Evolutionary conservation across 2,797 vertebrate species (phyloP).

Genomic region (Sebastiscus albofasciatus): DNA sequence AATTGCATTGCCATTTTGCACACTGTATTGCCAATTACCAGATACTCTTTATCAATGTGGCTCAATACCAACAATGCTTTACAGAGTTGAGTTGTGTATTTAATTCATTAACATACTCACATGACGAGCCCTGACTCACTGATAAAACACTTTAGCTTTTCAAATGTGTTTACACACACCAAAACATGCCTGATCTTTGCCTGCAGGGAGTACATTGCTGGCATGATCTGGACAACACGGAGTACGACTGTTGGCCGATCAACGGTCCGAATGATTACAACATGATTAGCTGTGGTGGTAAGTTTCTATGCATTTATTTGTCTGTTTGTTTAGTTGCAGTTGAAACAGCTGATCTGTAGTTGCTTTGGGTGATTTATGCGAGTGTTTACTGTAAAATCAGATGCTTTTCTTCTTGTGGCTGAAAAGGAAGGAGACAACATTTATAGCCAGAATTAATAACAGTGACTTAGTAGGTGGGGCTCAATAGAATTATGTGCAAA

Average conservation of each 20-base stretch:
- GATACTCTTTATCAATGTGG: neutral
- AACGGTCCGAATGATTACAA: conserved; percentile 80
- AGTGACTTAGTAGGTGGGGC: neutral
- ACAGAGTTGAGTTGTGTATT: conserved; percentile 6
- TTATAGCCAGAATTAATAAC: neutral
- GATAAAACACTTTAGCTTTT: neutral
- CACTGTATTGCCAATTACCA: no score
- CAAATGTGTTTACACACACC: neutral
- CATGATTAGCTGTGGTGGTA: conserved; percentile 83
- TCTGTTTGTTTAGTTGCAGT: neutral
- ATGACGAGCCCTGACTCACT: neutral
- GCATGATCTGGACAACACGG: conserved; percentile 84
- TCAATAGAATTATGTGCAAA: neutral
- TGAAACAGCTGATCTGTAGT: neutral
- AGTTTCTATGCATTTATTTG: conserved; percentile 11
- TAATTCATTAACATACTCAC: neutral
- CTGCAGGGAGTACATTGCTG: conserved; percentile 72
- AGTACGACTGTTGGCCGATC: conserved; percentile 85
- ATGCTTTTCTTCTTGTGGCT: neutral
- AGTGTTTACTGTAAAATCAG: neutral
- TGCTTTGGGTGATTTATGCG: neutral
- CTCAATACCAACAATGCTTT: neutral
- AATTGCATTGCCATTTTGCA: no score
- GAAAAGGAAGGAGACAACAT: neutral
- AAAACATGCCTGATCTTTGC: conserved; percentile 14